phyloP scores from a whole-genome alignment of 1,140 invertebrate genomes.

The Drosophila insularis region DNA sequence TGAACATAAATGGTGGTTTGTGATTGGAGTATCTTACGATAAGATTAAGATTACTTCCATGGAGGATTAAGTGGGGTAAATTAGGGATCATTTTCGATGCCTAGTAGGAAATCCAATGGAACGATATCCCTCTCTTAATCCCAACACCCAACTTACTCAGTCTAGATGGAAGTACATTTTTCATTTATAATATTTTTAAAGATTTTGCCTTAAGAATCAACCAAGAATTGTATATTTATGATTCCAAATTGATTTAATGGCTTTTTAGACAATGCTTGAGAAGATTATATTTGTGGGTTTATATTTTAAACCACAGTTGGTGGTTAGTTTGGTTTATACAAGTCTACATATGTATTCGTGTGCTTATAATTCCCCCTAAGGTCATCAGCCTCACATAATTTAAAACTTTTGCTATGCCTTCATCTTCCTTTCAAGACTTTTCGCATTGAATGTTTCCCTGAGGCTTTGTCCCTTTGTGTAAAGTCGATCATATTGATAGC shows the following conservation, averaged over 20 bases:
- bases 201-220: too few species aligned
- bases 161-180: too few species aligned
- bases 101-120: too few species aligned
- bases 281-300: neutral
- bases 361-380: constrained; percentile 21
- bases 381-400: constrained; percentile 44
- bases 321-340: neutral
- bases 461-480: constrained; percentile 62
- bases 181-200: too few species aligned
- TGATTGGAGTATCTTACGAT: too few species aligned
- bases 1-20: neutral
- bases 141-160: too few species aligned
- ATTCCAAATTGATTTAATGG: neutral
- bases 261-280: neutral
- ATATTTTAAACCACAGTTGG: neutral
- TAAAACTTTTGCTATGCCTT: constrained; percentile 30
- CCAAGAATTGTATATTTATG: neutral
- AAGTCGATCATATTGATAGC: constrained; percentile 51
- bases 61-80: too few species aligned
- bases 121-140: too few species aligned
- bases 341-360: constrained; percentile 8
- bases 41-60: too few species aligned
- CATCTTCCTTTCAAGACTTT: constrained; percentile 4
- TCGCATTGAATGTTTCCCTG: constrained; percentile 11
- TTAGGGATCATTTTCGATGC: too few species aligned